Base-by-base conservation (phyloP, 2,888 invertebrate species). In the Busseola fusca region DNA sequence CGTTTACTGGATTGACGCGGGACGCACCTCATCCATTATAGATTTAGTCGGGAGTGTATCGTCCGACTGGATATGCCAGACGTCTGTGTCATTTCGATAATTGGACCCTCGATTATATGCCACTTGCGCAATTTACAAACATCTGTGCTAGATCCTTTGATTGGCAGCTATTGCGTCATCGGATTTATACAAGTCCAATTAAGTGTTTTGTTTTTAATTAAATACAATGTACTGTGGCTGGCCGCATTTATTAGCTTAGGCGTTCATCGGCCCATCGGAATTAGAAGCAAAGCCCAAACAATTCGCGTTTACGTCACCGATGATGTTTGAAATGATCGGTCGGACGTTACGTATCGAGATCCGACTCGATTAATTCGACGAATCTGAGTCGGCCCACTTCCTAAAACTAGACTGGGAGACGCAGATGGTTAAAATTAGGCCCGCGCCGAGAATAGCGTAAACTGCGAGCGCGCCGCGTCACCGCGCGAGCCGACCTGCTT, bases 401-500 rank as follows among this genome's bases (percentile, higher is more conserved):
- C 95, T 94, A 94, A 94, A 94, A 92, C 94, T 92, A 93, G 93
- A 92, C 93, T 92, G 93, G 89, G 94, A 94, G 93, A 95, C 95
- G 94, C 94, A 94, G 90, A 95, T 95, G 95, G 95, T 94, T 95
- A 95, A 95, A 95, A 95, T 95, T 95, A 95, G 95, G 91, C 87
- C 85, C 90, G 90, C 91, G 92, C 94, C 94, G 87, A 93, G 93
- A 95, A 95, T 95, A 95, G 95, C 92, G 92, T 93, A 92, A 94
- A 94, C 93, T 91, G 91, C 89, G 91, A 85, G 89, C 92, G 90
- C 88, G 92, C 90, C 91, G 90, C 93, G 92, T 91, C 91, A 91
- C 91, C 90, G 90, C 87, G 88, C 88, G 85, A 89, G 88, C 90
- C 90, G 85, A 86, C 87, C 86, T 85, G 88, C 87, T 90, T 88